These are phyloP conservation scores for Herpailurus yagouaroundi DNA, from an alignment of 2,113 vertebrate species.

Conservation along the genomic window DNA sequence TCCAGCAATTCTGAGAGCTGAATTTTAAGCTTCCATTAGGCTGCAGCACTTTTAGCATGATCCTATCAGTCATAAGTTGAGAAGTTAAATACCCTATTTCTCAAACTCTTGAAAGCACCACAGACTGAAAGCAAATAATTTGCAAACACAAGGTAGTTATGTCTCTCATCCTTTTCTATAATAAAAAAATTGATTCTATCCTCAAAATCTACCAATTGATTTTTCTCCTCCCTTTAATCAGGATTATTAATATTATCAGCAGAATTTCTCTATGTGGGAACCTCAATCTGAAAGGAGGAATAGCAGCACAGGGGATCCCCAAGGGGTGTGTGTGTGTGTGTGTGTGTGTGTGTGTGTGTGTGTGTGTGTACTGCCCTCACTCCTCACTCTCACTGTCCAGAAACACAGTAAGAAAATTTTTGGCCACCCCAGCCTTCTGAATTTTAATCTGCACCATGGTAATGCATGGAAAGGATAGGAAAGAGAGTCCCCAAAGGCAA, in stretches of 20 bases:
- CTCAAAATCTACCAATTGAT: conserved; percentile 47
- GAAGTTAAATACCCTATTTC: conserved; percentile 78
- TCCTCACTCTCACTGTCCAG: neutral
- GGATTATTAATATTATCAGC: neutral
- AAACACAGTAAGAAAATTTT: conserved; percentile 15
- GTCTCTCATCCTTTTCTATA: conserved; percentile 24
- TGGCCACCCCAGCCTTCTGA: neutral
- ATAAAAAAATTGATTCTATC: conserved; percentile 59
- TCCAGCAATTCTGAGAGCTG: conserved; percentile 78
- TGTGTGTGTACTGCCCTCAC: no score
- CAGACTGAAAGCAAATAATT: conserved; percentile 81
- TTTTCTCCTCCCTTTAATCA: conserved; percentile 43
- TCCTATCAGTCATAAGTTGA: conserved; percentile 78
- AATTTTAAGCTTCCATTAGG: conserved; percentile 82
- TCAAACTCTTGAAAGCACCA: conserved; percentile 76
- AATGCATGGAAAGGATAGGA: neutral
- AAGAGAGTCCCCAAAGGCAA: neutral
- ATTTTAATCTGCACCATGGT: neutral
- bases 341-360: neutral
- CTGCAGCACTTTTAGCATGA: conserved; percentile 68
- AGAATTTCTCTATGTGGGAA: neutral
- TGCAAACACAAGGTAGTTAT: conserved; percentile 69
- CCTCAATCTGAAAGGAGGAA: neutral
- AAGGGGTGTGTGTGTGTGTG: neutral
- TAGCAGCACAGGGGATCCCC: neutral